Conservation (phyloP, 2,797 vertebrate genomes). For the Lutjanus campechanus region DNA sequence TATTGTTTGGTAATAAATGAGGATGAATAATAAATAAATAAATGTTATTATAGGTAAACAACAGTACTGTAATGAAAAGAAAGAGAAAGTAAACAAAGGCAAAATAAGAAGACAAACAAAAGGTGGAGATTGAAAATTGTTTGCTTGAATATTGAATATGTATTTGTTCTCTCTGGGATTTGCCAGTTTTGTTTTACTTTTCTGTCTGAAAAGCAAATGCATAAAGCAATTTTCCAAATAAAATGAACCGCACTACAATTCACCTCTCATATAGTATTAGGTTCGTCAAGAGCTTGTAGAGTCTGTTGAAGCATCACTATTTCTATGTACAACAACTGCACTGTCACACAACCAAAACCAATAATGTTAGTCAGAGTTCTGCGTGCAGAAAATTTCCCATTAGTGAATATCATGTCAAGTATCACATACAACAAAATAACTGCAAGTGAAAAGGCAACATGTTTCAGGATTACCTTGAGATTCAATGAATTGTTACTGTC, state of each 20-base stretch:
- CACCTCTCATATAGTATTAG: background rate
- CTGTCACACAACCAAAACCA: background rate
- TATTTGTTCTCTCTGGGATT: slow-evolving; percentile 30
- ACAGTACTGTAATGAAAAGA: background rate
- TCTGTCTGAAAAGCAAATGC: slow-evolving; percentile 27
- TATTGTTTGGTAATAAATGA: background rate
- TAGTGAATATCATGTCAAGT: background rate
- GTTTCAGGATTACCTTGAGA: background rate
- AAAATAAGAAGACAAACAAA: background rate
- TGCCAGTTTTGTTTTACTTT: slow-evolving; percentile 44
- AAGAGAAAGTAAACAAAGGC: background rate
- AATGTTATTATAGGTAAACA: background rate
- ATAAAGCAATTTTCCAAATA: slow-evolving; percentile 16
- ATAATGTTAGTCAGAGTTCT: background rate
- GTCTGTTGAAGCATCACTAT: slow-evolving; percentile 10
- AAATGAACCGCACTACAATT: slow-evolving; percentile 8
- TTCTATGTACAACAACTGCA: background rate
- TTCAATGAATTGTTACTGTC: background rate
- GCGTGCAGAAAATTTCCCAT: background rate
- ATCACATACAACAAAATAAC: background rate
- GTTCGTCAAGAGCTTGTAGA: slow-evolving; percentile 7
- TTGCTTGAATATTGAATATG: slow-evolving; percentile 37
- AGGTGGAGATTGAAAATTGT: slow-evolving; percentile 11
- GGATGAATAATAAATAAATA: background rate
- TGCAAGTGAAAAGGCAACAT: slow-evolving; percentile 1